Evolutionary conservation across 2,113 vertebrate species (phyloP).

Genomic region (Galemys pyrenaicus): DNA sequence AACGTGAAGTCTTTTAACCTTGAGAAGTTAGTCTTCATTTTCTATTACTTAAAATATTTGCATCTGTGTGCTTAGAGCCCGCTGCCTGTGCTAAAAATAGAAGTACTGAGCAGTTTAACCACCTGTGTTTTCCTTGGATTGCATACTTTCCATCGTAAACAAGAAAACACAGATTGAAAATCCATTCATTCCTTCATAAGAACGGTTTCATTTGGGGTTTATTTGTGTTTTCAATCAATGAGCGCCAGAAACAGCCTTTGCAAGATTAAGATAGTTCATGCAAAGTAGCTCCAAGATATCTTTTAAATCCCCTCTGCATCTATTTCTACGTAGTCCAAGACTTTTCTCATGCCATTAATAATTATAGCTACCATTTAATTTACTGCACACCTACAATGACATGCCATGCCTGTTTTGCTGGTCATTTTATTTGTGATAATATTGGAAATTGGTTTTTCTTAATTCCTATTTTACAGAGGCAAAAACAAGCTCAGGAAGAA

Average conservation of each 20-base stretch:
- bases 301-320: not conserved
- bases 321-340: not conserved
- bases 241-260: slow-evolving; percentile 44
- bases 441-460: not conserved
- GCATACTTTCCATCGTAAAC: slow-evolving; percentile 65
- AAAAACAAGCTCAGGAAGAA: not conserved
- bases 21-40: slow-evolving; percentile 53
- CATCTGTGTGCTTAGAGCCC: not conserved
- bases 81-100: slow-evolving; percentile 62
- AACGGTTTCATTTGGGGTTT: slow-evolving; percentile 15
- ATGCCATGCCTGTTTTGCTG: not conserved
- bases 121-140: slow-evolving; percentile 67
- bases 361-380: not conserved
- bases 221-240: slow-evolving; percentile 60
- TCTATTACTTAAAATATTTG: slow-evolving; percentile 58
- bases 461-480: not conserved
- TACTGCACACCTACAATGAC: not conserved
- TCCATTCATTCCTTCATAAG: slow-evolving; percentile 60
- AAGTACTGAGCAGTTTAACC: slow-evolving; percentile 1
- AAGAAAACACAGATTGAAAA: slow-evolving; percentile 72
- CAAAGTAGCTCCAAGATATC: not conserved
- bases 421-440: not conserved
- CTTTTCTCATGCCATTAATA: not conserved
- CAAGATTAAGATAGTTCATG: not conserved
- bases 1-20: slow-evolving; percentile 22